A percentile compares a stretch with the other conserved stretches of the same genome.
Evolutionary conservation across 2,888 invertebrate species (phyloP).

Genomic region (Phytoseiulus persimilis): DNA sequence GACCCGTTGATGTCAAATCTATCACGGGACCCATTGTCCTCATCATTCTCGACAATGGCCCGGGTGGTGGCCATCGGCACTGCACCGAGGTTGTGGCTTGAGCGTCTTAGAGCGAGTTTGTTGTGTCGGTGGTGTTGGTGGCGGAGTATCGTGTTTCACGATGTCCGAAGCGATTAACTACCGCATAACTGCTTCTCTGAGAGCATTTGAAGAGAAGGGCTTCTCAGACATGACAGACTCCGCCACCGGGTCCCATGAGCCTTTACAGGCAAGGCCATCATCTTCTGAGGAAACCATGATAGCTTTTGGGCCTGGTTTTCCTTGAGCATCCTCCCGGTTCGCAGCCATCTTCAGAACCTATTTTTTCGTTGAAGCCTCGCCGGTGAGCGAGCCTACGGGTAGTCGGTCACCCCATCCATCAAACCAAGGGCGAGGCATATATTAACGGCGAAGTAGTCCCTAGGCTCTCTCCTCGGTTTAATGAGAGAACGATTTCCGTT

Average conservation of each 20-base stretch:
- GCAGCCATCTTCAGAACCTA: neutral
- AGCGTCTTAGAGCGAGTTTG: neutral
- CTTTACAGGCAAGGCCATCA: no score
- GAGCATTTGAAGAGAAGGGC: neutral
- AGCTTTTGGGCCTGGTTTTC: no score
- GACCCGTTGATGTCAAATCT: neutral
- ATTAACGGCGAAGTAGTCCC: neutral
- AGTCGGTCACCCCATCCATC: slow-evolving; percentile 5
- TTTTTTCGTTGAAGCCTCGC: neutral
- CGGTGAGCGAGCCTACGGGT: neutral
- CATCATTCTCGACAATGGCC: neutral
- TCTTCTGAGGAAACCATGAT: no score
- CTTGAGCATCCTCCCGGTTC: neutral
- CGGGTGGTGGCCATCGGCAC: neutral
- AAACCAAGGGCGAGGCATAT: neutral
- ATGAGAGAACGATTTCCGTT: slow-evolving; percentile 5
- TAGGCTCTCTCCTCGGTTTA: neutral
- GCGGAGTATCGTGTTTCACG: neutral
- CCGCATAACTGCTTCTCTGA: neutral
- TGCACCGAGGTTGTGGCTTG: neutral
- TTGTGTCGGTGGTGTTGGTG: neutral
- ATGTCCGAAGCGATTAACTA: neutral
- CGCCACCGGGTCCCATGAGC: no score
- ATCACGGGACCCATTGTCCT: neutral
- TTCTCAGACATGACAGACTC: neutral